These are phyloP conservation scores for Idaea dimidiata DNA, from an alignment of 2,888 invertebrate genomes.

Conservation along the genomic window DNA sequence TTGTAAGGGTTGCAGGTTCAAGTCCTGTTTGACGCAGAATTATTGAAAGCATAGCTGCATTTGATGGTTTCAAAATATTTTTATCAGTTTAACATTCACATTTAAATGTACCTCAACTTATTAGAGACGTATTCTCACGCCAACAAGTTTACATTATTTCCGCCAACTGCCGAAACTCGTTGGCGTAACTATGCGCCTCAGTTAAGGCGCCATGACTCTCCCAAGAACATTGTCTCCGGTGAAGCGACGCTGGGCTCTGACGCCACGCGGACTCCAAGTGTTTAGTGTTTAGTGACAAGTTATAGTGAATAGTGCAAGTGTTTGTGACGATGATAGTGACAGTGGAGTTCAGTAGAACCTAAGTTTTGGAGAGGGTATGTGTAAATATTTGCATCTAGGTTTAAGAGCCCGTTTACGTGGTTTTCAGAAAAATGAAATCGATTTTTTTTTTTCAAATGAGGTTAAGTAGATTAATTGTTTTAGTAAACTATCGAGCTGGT, in stretches of 20 bases:
- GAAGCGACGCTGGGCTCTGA: conserved; percentile 60
- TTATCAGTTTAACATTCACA: no score
- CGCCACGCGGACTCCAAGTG: conserved; percentile 29
- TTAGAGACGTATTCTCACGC: no score
- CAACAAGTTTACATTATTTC: no score
- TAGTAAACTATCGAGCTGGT: no score
- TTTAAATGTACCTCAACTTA: no score
- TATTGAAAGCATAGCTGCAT: no score
- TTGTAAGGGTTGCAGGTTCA: no score
- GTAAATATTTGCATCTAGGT: conserved; percentile 58
- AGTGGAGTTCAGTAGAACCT: conserved; percentile 41
- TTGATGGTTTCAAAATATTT: no score
- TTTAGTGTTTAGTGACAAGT: conserved; percentile 23
- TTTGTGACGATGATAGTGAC: conserved; percentile 34
- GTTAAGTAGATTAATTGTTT: no score
- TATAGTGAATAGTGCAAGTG: conserved; percentile 52
- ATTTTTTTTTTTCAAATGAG: no score
- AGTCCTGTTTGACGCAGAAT: no score
- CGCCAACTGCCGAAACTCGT: background rate
- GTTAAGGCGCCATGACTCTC: conserved; percentile 37
- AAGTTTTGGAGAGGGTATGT: conserved; percentile 54
- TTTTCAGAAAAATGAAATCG: no score
- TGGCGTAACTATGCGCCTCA: background rate
- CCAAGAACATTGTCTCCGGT: conserved; percentile 74
- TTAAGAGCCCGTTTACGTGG: conserved; percentile 33